Conservation (phyloP, 2,888 invertebrate species). For the Bombylius discolor region DNA sequence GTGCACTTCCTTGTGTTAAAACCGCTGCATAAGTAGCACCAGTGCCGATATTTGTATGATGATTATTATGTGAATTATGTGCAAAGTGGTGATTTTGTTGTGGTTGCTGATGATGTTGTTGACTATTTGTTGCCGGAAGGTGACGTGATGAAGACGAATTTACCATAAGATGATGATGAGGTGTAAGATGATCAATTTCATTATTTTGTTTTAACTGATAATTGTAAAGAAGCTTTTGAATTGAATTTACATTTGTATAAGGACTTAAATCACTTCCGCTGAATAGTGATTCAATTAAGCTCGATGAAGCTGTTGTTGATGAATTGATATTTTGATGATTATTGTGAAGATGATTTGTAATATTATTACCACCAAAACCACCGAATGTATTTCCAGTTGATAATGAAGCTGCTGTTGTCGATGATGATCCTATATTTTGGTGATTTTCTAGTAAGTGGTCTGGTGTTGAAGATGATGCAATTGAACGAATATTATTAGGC, state of each 20-base stretch:
- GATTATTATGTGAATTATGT: neutral
- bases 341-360: conserved; percentile 5
- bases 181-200: neutral
- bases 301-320: neutral
- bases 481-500: neutral
- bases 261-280: conserved; percentile 9
- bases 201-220: conserved; percentile 10
- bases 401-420: neutral
- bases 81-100: conserved; percentile 11
- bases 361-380: conserved; percentile 19
- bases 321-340: neutral
- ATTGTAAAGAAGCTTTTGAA: conserved; percentile 13
- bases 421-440: neutral
- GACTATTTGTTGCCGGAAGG: conserved; percentile 12
- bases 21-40: conserved; percentile 36
- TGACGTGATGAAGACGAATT: conserved; percentile 3
- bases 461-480: conserved; percentile 19
- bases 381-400: neutral
- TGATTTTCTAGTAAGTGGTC: conserved; percentile 21
- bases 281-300: conserved; percentile 11
- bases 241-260: conserved; percentile 11
- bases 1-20: conserved; percentile 29
- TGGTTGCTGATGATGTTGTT: conserved; percentile 10
- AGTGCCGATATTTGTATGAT: conserved; percentile 3
- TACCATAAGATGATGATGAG: neutral